Conservation (phyloP, 2,888 invertebrate species). For the Cephalotes varians region DNA sequence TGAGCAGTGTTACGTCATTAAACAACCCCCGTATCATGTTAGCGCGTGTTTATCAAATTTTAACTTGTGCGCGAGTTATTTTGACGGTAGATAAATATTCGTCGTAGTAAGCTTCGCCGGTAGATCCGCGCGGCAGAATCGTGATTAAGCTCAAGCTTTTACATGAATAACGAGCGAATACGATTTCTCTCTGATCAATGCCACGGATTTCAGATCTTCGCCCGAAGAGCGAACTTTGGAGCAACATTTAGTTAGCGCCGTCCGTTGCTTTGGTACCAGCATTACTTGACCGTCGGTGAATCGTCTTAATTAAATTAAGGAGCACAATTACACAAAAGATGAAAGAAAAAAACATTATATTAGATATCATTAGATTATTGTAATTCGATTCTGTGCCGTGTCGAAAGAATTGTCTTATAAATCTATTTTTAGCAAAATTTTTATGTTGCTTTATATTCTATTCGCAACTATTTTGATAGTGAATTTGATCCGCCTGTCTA, state of each 20-base stretch:
- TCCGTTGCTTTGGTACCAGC: neutral
- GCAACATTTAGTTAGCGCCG: neutral
- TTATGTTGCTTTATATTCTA: neutral
- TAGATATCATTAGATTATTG: no score
- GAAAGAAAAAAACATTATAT: neutral
- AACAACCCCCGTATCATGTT: constrained; percentile 38
- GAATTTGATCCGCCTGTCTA: neutral
- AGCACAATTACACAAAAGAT: neutral
- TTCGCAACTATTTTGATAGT: neutral
- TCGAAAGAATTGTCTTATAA: neutral
- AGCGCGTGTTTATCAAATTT: constrained; percentile 31
- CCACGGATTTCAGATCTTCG: constrained; percentile 1
- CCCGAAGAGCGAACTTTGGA: neutral
- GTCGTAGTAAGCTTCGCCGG: neutral
- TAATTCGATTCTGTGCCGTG: neutral
- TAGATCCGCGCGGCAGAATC: neutral
- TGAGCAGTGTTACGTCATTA: constrained; percentile 26
- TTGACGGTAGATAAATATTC: constrained; percentile 30
- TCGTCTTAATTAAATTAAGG: neutral
- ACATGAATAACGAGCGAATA: constrained; percentile 5
- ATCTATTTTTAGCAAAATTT: neutral
- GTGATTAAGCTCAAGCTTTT: constrained; percentile 20
- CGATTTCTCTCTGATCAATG: constrained; percentile 12
- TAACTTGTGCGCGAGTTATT: constrained; percentile 14
- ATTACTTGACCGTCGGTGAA: neutral